Evolutionary conservation across 1,140 invertebrate genomes (phyloP).

Genomic region (Tetramorium parvispinum): DNA sequence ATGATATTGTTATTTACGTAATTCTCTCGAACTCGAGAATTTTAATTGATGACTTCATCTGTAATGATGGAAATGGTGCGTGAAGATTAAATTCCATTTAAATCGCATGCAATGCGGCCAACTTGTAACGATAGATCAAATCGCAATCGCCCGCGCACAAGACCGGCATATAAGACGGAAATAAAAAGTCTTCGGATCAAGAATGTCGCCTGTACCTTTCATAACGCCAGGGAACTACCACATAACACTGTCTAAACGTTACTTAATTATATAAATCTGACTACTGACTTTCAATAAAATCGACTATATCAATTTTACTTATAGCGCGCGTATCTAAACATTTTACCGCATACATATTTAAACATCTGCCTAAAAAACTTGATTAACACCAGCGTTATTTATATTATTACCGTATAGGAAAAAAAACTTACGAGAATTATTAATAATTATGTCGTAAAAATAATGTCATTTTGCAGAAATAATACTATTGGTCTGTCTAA

Average conservation of each 20-base stretch:
- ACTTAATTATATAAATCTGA: constrained; percentile 30
- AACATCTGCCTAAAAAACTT: neutral
- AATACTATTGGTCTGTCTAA: neutral
- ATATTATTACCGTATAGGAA: neutral
- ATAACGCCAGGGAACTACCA: neutral
- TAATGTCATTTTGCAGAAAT: neutral
- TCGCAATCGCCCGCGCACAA: neutral
- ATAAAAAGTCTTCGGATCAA: constrained; percentile 41
- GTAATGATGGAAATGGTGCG: neutral
- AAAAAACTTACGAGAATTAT: constrained; percentile 1
- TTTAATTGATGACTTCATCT: constrained; percentile 11
- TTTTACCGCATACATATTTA: neutral
- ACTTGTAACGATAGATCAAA: constrained; percentile 3
- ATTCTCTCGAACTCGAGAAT: neutral
- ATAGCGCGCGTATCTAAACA: neutral
- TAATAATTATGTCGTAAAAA: neutral
- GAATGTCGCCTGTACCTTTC: constrained; percentile 49
- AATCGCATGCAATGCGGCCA: constrained; percentile 29
- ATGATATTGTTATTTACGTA: neutral
- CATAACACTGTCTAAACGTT: neutral
- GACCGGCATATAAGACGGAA: neutral
- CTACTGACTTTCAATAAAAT: constrained; percentile 5
- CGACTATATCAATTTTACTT: neutral
- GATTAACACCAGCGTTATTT: neutral
- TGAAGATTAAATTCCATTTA: constrained; percentile 35